These are phyloP conservation scores for Sinhomidia bicolor DNA, from an alignment of 2,888 invertebrate species.

Conservation along the genomic window DNA sequence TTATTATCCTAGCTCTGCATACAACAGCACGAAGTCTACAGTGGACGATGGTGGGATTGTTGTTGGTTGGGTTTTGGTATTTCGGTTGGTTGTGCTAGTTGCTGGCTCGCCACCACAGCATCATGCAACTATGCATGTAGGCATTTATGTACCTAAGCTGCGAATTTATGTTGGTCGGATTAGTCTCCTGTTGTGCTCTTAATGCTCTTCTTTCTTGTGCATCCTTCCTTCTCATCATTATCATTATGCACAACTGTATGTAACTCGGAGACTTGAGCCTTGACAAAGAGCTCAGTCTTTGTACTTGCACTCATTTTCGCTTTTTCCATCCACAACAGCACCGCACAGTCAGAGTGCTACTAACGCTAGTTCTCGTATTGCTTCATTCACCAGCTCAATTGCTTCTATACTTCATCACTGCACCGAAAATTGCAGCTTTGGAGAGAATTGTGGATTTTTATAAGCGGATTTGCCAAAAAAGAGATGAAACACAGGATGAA, in stretches of 20 bases:
- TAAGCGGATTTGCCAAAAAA: slow-evolving; percentile 30
- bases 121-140: too few species aligned
- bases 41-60: slow-evolving; percentile 2
- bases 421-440: not conserved
- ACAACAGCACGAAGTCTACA: slow-evolving; percentile 22
- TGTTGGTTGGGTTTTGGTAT: not conserved
- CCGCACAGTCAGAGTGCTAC: not conserved
- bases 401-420: too few species aligned
- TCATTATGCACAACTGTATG: not conserved
- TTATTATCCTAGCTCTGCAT: slow-evolving; percentile 18
- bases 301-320: too few species aligned
- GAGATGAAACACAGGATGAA: not conserved
- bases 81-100: not conserved
- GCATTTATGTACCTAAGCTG: slow-evolving; percentile 49
- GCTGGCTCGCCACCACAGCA: not conserved
- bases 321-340: not conserved
- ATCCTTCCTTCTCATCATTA: not conserved
- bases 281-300: too few species aligned
- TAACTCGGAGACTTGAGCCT: too few species aligned
- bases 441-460: not conserved
- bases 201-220: not conserved
- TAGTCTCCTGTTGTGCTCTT: slow-evolving; percentile 31
- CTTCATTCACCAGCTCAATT: not conserved
- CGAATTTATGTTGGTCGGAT: slow-evolving; percentile 66
- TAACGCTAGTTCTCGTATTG: not conserved